Evolutionary conservation across 2,888 invertebrate species (phyloP).

Genomic region (Epirrhoe alternata): DNA sequence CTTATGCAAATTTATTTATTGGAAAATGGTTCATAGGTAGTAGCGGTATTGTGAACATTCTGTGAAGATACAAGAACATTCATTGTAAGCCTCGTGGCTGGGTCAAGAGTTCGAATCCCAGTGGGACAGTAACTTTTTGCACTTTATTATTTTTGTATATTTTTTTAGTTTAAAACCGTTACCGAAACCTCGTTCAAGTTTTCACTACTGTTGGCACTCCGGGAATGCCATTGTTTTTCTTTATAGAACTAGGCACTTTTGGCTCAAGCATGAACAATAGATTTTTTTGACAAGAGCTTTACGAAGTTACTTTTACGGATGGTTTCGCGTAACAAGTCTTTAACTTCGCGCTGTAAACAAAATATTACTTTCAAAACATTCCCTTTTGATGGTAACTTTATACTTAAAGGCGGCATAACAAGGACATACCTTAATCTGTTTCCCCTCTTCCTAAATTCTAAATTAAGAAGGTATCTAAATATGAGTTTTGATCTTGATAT

Average conservation of each 20-base stretch:
- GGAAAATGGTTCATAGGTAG: constrained; percentile 2
- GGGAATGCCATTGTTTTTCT: too few species aligned
- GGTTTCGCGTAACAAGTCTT: neutral
- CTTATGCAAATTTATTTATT: constrained; percentile 8
- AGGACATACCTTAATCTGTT: neutral
- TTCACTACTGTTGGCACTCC: too few species aligned
- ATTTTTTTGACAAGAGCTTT: neutral
- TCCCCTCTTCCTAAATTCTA: neutral
- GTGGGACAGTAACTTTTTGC: too few species aligned
- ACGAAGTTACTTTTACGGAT: neutral
- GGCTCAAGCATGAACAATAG: neutral
- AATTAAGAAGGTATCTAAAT: too few species aligned
- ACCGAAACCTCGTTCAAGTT: too few species aligned
- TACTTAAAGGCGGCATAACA: neutral
- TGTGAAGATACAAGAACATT: too few species aligned
- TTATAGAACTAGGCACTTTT: too few species aligned
- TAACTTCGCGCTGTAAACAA: constrained; percentile 9
- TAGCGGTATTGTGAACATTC: neutral
- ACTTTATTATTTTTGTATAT: too few species aligned
- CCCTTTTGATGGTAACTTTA: neutral
- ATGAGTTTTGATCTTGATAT: too few species aligned
- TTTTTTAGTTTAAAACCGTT: too few species aligned
- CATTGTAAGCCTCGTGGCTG: too few species aligned
- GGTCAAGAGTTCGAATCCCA: too few species aligned
- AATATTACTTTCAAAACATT: constrained; percentile 16